phyloP scores from a whole-genome alignment of 2,888 invertebrate species.

The Acleris holmiana region DNA sequence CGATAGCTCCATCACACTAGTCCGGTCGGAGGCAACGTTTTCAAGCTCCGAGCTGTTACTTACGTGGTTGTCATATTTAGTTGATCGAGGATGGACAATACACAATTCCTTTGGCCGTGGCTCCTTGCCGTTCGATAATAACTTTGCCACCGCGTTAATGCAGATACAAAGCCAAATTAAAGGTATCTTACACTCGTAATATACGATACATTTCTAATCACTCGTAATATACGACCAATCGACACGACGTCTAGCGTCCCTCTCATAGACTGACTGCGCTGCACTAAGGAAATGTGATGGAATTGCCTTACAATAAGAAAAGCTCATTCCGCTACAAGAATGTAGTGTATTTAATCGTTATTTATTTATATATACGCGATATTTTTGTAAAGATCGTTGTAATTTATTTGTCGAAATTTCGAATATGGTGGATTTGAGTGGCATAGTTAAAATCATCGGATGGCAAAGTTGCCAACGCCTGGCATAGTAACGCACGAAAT shows the following conservation, averaged over 20 bases:
- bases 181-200: too few relatives aligned
- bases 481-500: neutral
- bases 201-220: too few relatives aligned
- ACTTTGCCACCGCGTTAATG: neutral
- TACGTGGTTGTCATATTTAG: neutral
- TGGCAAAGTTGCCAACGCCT: neutral
- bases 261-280: too few relatives aligned
- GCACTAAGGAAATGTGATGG: too few relatives aligned
- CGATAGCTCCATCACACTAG: constrained; percentile 18
- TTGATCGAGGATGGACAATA: neutral
- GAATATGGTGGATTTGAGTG: neutral
- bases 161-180: neutral
- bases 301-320: too few relatives aligned
- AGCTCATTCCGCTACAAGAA: too few relatives aligned
- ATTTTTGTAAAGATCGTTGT: too few relatives aligned
- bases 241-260: too few relatives aligned
- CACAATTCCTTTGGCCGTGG: neutral
- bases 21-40: constrained; percentile 14
- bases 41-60: constrained; percentile 6
- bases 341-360: too few relatives aligned
- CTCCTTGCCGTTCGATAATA: neutral
- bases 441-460: neutral
- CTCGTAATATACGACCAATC: too few relatives aligned
- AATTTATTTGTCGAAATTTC: too few relatives aligned
- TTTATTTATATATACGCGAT: too few relatives aligned